Base-by-base conservation (phyloP, 2,888 invertebrate species). In the Ochropacha duplaris region DNA sequence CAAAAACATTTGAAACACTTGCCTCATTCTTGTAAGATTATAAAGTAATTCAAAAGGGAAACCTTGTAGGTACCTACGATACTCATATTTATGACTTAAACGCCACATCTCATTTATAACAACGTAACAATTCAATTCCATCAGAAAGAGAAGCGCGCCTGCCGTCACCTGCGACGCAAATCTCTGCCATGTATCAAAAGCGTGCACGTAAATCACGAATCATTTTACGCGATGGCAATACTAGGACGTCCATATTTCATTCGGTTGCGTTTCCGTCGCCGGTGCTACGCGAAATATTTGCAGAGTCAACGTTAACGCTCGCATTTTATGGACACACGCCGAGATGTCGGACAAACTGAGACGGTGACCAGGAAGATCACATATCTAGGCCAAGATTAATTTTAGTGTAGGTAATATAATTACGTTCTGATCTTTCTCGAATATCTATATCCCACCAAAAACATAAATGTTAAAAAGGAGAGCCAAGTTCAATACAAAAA, bases 181-280 rank as follows among this genome's bases (percentile, higher is more conserved):
- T 85, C 78, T 74, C 72, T 64, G 73, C 76, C 79, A 75, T 84
- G 83, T 81, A 85, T 84, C 86, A 87, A 83, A 85, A 79, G 76
- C 78, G 75, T 63, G 68, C 69, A 72, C 79, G 79, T 87, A 86
- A 84, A 86, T 88, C 87, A 85, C 82, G 77, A 85, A 88, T 84
- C 82, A 87, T 87, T 86, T 86, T 81, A 79, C 80, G 71, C 71
- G 74, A 82, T 76, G 77, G 80, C 80, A 83, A 83, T 81, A 81
- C 79, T 78, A 75, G 78, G 78, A 72, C 78, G 71, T 64, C 76
- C 83, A 85, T 86, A 84, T 84, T 82, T 88, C 83, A 86, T 69
- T 69, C 69, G 68, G 62, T 66, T 67, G 67, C 74, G 78, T 80
- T 83, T 78, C 79, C 81, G 73, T 75, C 72, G 74, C 72, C 76